phyloP scores from a whole-genome alignment of 30 jellyfish, hydroid and myxozoan species.

The Sanderia malayensis region DNA sequence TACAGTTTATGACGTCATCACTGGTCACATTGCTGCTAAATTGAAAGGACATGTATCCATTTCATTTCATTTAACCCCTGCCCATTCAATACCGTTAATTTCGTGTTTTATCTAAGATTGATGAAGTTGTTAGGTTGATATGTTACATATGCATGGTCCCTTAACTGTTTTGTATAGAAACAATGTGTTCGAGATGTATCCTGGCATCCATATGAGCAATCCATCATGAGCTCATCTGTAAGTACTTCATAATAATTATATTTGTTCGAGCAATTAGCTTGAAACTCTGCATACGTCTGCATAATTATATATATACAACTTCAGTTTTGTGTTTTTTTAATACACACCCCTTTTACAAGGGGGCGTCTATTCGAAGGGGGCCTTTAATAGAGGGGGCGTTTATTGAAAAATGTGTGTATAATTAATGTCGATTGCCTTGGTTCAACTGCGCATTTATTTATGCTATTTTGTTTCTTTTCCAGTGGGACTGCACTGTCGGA shows the following conservation, averaged over 20 bases:
- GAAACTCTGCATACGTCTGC: no score
- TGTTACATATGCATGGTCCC: not conserved
- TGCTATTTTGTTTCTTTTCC: conserved; percentile 9
- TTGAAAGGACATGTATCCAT: conserved; percentile 82
- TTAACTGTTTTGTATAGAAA: conserved; percentile 45
- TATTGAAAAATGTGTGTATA: no score
- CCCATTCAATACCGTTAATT: not conserved
- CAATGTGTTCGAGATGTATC: conserved; percentile 93
- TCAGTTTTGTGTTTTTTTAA: no score
- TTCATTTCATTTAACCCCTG: not conserved
- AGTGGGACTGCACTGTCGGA: conserved; percentile 86
- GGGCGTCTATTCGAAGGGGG: not conserved
- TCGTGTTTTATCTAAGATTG: not conserved
- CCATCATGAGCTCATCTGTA: conserved; percentile 90
- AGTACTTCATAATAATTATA: no score
- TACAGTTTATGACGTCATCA: conserved; percentile 79
- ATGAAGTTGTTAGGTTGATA: no score
- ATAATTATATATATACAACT: no score
- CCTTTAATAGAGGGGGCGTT: not conserved
- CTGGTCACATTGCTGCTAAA: conserved; percentile 77
- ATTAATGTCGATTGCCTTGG: no score
- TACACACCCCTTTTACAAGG: no score
- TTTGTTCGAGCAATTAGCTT: no score
- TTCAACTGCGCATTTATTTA: not conserved
- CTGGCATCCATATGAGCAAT: conserved; percentile 89